Evolutionary conservation across 2,113 vertebrate genomes (phyloP), one percentile per base, ranked within the genome.

Genomic region (Porphyrio hochstetteri): DNA sequence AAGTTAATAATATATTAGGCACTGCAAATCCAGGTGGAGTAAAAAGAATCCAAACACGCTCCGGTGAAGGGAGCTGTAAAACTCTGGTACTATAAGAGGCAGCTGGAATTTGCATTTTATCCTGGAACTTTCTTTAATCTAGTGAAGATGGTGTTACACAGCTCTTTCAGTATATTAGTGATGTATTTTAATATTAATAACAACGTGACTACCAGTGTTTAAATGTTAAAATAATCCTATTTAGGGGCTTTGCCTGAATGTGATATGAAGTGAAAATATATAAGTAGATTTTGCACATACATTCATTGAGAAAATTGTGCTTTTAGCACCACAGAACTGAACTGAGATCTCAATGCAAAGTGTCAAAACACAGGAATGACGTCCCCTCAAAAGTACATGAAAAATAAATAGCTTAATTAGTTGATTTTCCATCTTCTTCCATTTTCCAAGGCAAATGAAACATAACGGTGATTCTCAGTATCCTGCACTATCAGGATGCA

Each of bases 151-250:
- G 13, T 82, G 35, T 93, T 80, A 86, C 50, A 81, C 56, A 63
- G 69, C 71, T 89, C 57, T 92, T 75, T 74, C 57, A 29, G 40
- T 91, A 81, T 81, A 78, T 91, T 87, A 86, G n/a, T 79, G 53
- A 29, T 76, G 11, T 86, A 71, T 89, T 97, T 96, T 95, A 78
- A 88, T 90, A 91, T 89, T 91, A 86, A 91, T 81, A 94, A 90
- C 79, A 78, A 29, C 29, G 77, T 21, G 52, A 93, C 46, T 96
- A 90, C 60, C 74, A 71, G 50, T 86, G 95, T 97, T 95, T 83
- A 92, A 93, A 82, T 91, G 90, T 69, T 94, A 80, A 90, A 92
- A 86, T 94, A 87, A 92, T 87, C 42, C 70, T 70, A 65, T 88
- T 84, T 97, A 93, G 88, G 53, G 82, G 31, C 78, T 96, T 70